These are phyloP conservation scores for Brachypalpus laphriformis DNA, from an alignment of 2,888 invertebrate species.

Conservation along the genomic window DNA sequence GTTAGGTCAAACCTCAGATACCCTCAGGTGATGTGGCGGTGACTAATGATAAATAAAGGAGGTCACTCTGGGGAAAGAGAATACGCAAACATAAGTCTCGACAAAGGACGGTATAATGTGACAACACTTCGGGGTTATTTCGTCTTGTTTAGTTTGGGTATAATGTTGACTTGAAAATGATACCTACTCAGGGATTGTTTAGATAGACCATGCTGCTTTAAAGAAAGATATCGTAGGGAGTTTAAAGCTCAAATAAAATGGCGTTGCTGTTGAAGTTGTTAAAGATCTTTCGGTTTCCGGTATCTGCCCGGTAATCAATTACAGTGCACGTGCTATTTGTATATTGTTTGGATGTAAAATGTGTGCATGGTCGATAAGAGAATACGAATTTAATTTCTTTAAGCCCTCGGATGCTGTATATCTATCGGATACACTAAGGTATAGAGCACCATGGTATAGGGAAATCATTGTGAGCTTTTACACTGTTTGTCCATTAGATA, in stretches of 20 bases:
- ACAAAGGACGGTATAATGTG: conserved; percentile 2
- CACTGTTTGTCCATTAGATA: too few relatives aligned
- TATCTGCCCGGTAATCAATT: too few relatives aligned
- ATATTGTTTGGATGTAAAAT: too few relatives aligned
- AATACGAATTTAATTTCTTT: too few relatives aligned
- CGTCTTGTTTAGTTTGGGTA: not conserved
- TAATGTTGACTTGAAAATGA: conserved; percentile 2
- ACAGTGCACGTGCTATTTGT: too few relatives aligned
- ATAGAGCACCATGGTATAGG: too few relatives aligned
- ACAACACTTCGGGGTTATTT: conserved; percentile 3
- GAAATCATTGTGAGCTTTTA: too few relatives aligned
- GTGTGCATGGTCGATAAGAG: too few relatives aligned
- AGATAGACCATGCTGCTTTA: not conserved
- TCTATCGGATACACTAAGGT: too few relatives aligned
- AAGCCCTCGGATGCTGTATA: too few relatives aligned
- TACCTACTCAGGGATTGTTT: not conserved
- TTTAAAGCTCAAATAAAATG: not conserved
- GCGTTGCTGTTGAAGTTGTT: too few relatives aligned
- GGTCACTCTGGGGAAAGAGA: not conserved
- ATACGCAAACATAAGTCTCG: not conserved
- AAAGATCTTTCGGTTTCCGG: too few relatives aligned
- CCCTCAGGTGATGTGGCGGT: conserved; percentile 14
- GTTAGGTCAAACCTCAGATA: conserved; percentile 15
- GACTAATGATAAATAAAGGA: conserved; percentile 43
- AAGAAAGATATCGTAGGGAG: not conserved